Base-by-base conservation (phyloP, 2,888 invertebrate genomes). In the Linnaemya vulpina region DNA sequence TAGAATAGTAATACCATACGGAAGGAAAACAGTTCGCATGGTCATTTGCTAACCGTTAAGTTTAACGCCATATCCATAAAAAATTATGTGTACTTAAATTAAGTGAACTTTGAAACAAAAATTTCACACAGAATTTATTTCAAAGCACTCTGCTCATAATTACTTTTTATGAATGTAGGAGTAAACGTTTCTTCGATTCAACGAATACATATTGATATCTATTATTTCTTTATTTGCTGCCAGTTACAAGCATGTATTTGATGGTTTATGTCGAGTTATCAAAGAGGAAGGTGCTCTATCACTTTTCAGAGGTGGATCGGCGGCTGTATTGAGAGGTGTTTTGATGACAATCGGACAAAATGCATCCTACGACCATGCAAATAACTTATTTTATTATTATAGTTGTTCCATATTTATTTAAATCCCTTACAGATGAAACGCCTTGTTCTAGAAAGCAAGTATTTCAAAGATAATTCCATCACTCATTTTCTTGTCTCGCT, bases 341-440 rank as follows among this genome's bases (percentile, higher is more conserved):
- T 93, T 99, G 35, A 98, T 99, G 96, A 99, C 99, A 11, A 96
- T 99, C 76, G 99, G 99, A 0, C 99, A 99, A 91, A 94, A 99
- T 30, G 96, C 98, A 0, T 98, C 98, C 93, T 99, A 99, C 91
- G 99, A 99, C 92, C 96, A 98, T 20, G 70, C 62, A 53, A 10
- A 43, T 38, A 38, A 20, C 38, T 62, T 20, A 11, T n/a, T 40
- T 20, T 1, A n/a, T 3, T 40, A 17, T 60, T 60, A 1, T 10
- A 38, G 17, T 17, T 38, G n/a, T n/a, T 58, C n/a, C 20, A 55
- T 13, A 3, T 25, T 17, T 4, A 38, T 17, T 60, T 30, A 4
- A 7, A 17, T 55, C 40, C 1, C 15, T 81, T 75, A 1, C 96
- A 98, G 93, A 96, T 98, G 87, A 92, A 92, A 81, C n/a, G 79